phyloP scores from a whole-genome alignment of 2,113 vertebrate species.

The Cinclus cinclus region DNA sequence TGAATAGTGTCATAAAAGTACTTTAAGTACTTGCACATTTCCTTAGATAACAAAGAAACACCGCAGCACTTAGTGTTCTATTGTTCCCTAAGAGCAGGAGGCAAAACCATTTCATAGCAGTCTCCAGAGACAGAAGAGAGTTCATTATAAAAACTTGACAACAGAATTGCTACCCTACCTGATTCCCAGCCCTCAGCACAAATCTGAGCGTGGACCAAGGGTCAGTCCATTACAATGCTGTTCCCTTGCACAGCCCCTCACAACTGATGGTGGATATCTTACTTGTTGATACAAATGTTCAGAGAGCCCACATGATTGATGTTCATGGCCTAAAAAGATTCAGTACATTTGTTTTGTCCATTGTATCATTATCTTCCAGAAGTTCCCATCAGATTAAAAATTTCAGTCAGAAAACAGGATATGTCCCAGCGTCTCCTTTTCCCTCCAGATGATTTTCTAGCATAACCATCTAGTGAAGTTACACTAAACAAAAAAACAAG shows the following conservation, averaged over 20 bases:
- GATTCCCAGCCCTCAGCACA: background rate
- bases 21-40: background rate
- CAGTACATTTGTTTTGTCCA: conserved; percentile 1
- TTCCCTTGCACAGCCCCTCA: background rate
- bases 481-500: background rate
- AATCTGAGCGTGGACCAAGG: background rate
- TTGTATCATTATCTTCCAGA: background rate
- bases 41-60: background rate
- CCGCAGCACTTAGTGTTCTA: background rate
- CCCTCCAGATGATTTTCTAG: background rate
- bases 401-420: background rate
- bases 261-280: background rate
- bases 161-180: background rate
- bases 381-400: background rate
- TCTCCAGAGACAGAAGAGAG: background rate
- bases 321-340: background rate
- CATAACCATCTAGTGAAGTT: background rate
- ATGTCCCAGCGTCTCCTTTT: background rate
- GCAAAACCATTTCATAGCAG: background rate
- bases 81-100: background rate
- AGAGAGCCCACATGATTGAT: conserved; percentile 32
- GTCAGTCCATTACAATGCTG: background rate
- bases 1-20: background rate
- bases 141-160: background rate
- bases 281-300: conserved; percentile 52